These are phyloP conservation scores for Escarpia spicata DNA, from an alignment of 2,888 invertebrate species.

Conservation along the genomic window DNA sequence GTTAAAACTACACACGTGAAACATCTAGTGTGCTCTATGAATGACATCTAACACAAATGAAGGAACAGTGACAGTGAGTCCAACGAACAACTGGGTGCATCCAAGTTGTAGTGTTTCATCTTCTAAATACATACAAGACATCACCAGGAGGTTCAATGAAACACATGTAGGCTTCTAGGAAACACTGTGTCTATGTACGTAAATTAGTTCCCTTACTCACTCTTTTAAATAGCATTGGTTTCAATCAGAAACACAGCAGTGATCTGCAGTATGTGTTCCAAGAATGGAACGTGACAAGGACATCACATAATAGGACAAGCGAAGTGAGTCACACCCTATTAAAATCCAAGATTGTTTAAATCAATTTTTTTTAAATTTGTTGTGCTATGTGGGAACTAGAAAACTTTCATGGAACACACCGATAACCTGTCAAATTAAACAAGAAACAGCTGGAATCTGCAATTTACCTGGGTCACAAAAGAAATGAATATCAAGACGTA, in stretches of 20 bases:
- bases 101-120: not conserved
- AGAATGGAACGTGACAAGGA: not conserved
- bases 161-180: not conserved
- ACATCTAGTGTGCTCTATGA: not conserved
- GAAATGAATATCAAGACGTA: not conserved
- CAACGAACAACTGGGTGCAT: not conserved
- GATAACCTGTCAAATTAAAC: not conserved
- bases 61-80: too few relatives aligned
- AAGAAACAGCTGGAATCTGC: not conserved
- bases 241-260: not conserved
- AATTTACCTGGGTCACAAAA: not conserved
- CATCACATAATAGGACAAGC: not conserved
- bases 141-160: not conserved
- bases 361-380: not conserved
- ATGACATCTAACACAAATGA: not conserved
- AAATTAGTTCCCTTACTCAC: not conserved
- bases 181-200: not conserved
- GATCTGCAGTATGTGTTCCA: not conserved
- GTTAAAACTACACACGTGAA: not conserved
- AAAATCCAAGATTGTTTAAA: not conserved
- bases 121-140: not conserved
- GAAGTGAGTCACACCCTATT: not conserved
- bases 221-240: too few relatives aligned
- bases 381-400: not conserved
- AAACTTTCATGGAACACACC: not conserved